Percentiles rank a stretch among this genome's conserved stretches.
Conservation (phyloP, 2,888 invertebrate species). For the Heliconius ethilla region DNA sequence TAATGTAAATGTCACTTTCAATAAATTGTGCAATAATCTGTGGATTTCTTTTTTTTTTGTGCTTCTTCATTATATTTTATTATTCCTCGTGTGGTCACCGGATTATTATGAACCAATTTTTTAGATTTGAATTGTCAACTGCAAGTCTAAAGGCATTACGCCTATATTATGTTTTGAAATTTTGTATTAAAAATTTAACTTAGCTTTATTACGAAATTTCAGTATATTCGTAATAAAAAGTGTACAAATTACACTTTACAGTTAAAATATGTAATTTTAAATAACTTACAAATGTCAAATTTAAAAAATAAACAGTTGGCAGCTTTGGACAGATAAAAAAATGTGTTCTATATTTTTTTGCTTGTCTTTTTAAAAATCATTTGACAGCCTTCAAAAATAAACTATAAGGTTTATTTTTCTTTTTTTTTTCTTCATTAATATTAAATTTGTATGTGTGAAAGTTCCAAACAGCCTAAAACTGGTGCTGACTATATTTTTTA, state of each 20-base stretch:
- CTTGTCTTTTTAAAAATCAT: constrained; percentile 7
- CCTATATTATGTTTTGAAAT: neutral
- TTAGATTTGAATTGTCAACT: constrained; percentile 12
- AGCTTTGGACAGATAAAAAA: constrained; percentile 13
- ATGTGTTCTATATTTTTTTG: neutral
- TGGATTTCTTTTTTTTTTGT: constrained; percentile 16
- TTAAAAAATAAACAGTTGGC: neutral
- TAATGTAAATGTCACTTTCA: constrained; percentile 39
- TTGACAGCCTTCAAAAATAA: constrained; percentile 23
- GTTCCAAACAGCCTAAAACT: constrained; percentile 37
- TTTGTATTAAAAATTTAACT: neutral
- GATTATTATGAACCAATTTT: constrained; percentile 24
- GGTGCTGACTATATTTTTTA: constrained; percentile 29
- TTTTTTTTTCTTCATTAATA: constrained; percentile 22
- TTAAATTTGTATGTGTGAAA: constrained; percentile 26
- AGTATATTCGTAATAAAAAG: neutral
- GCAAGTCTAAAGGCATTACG: neutral
- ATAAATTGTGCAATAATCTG: constrained; percentile 45
- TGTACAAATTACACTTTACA: neutral
- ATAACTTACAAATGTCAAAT: constrained; percentile 3
- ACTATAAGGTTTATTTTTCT: constrained; percentile 19
- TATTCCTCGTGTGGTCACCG: constrained; percentile 37
- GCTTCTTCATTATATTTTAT: neutral
- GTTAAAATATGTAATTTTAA: neutral
- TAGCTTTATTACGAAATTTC: neutral